A percentile compares a stretch with the other conserved stretches of the same genome.
phyloP scores from a whole-genome alignment of 2,797 vertebrate species.

The Babyrousa celebensis region DNA sequence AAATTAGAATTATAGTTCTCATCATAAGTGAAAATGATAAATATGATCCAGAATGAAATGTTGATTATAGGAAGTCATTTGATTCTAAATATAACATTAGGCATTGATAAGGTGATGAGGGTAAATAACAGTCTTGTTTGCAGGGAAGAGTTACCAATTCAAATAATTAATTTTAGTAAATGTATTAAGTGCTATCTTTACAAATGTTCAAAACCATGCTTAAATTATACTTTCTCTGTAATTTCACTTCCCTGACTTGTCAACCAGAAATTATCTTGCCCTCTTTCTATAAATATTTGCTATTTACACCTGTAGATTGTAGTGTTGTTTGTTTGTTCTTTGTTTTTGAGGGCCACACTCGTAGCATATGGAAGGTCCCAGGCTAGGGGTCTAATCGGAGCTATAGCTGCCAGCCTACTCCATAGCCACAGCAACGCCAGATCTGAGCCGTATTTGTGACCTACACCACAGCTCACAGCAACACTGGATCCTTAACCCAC shows the following conservation, averaged over 20 bases:
- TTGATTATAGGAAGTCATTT: constrained; percentile 18
- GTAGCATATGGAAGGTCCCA: too few species aligned
- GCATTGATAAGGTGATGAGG: neutral
- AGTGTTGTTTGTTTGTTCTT: neutral
- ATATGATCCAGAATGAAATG: constrained; percentile 46
- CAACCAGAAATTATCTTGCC: constrained; percentile 32
- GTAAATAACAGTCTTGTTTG: neutral
- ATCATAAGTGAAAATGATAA: constrained; percentile 46
- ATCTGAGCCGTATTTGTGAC: too few species aligned
- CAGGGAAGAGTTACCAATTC: constrained; percentile 3
- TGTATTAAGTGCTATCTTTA: neutral
- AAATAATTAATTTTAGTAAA: constrained; percentile 63
- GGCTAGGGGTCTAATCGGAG: too few species aligned
- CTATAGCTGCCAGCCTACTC: too few species aligned
- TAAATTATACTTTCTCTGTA: neutral
- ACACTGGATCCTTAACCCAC: too few species aligned
- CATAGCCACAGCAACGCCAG: too few species aligned
- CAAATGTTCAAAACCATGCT: constrained; percentile 12
- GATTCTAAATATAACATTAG: constrained; percentile 31
- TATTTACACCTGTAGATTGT: neutral
- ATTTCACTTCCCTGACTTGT: neutral
- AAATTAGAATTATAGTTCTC: constrained; percentile 23
- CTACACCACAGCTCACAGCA: too few species aligned
- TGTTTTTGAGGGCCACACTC: too few species aligned
- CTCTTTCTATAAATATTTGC: constrained; percentile 33